Evolutionary conservation across 2,113 vertebrate genomes (phyloP), one percentile per base, ranked within the genome.

Genomic region (Stomatorhinus ivindoensis): DNA sequence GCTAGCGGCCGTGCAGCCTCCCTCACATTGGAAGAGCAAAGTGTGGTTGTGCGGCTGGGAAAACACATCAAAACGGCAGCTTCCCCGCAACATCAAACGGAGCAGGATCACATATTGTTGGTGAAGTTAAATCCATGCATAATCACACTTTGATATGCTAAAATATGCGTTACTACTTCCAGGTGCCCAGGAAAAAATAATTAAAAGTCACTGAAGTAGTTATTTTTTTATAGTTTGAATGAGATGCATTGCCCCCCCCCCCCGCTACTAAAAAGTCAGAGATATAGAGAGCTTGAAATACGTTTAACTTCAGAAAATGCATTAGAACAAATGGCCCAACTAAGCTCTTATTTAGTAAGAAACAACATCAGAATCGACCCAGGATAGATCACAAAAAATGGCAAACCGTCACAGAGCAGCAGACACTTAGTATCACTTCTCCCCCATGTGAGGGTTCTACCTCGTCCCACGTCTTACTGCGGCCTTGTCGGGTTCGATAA

Each of bases 331-430:
- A 24, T 87, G 73, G 35, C 27, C 48, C 85, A 55, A 47, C 48
- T 86, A 35, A 35, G 85, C 24, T 53, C 27, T 21, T 55, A 86
- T 86, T 51, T 53, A 51, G 31, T 3, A 86, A 53, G 31, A 86
- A 86, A 86, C 47, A 53, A 51, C 85, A 55, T 86, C 85, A 86
- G 85, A 15, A 86, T 86, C 48, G 85, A 86, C 50, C 85, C 85
- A 35, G 1, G n/a, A 27, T 53, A 53, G 48, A 51, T n/a, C 50
- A 86, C 39, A 39, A 19, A 55, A 51, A 19, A 35, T 53, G 15
- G 15, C n/a, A 31, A 51, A 31, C 9, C n/a, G 11, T 51, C 11
- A 2, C 13, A 35, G 39, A 53, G 19, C 1, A 9, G 4, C 4
- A 17, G 11, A 13, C 50, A 47, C 50, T 86, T 5, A 55, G 47